Evolutionary conservation across 1,140 invertebrate genomes (phyloP).

Genomic region (Plectrocnemia conspersa): DNA sequence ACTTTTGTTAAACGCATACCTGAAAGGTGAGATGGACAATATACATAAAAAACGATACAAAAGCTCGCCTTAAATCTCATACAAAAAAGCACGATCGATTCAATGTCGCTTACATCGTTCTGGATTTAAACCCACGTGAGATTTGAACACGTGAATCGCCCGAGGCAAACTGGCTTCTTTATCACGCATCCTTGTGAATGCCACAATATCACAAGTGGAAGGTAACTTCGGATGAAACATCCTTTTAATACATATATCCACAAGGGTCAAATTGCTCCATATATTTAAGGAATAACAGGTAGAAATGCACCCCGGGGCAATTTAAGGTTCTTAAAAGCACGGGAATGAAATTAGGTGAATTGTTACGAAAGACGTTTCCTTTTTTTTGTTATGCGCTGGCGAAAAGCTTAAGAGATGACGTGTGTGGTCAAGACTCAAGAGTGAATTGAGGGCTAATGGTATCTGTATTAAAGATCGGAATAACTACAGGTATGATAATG

Average conservation of each 20-base stretch:
- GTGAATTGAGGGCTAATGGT: too few species aligned
- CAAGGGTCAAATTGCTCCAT: not conserved
- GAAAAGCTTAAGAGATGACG: too few species aligned
- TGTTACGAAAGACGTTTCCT: not conserved
- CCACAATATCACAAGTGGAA: not conserved
- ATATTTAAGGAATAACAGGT: not conserved
- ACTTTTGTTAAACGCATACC: conserved; percentile 21
- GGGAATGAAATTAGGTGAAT: not conserved
- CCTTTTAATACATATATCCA: not conserved
- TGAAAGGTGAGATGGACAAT: conserved; percentile 12
- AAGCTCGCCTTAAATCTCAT: not conserved
- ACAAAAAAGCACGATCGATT: not conserved
- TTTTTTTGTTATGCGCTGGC: too few species aligned
- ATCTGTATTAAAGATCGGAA: too few species aligned
- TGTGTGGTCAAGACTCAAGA: too few species aligned
- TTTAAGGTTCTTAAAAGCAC: conserved; percentile 5
- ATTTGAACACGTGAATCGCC: conserved; percentile 35
- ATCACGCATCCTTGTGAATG: conserved; percentile 15
- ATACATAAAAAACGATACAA: not conserved
- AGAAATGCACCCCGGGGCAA: not conserved
- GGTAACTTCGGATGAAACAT: not conserved
- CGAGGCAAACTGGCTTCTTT: conserved; percentile 30
- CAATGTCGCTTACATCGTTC: conserved; percentile 4
- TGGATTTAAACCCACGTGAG: not conserved
- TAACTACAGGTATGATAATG: too few species aligned